A percentile compares a stretch with the other conserved stretches of the same genome.
These are phyloP conservation scores for Marasmarcha lunaedactyla DNA, from an alignment of 2,888 invertebrate species.

Conservation along the genomic window DNA sequence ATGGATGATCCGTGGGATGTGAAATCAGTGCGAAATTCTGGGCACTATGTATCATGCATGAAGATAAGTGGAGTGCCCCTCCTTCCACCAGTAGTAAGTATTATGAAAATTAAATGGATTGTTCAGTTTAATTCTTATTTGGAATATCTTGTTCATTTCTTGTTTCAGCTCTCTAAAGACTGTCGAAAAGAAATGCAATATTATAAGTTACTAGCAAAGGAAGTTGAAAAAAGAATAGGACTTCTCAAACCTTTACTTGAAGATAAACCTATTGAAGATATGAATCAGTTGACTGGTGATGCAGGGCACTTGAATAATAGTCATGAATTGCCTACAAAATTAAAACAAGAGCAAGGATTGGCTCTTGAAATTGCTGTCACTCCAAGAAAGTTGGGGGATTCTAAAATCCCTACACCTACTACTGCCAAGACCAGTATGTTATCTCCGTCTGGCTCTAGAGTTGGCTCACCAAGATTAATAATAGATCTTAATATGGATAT, in stretches of 20 bases:
- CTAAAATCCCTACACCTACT: too few relatives aligned
- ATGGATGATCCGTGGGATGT: constrained; percentile 66
- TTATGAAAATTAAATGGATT: constrained; percentile 6
- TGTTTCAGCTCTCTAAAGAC: constrained; percentile 72
- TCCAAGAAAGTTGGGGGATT: too few relatives aligned
- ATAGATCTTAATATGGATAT: too few relatives aligned
- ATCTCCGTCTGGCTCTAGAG: constrained; percentile 19
- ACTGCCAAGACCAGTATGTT: constrained; percentile 12
- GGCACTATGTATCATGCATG: constrained; percentile 75
- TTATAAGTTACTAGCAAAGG: constrained; percentile 75
- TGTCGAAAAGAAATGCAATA: constrained; percentile 74
- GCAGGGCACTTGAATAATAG: too few relatives aligned
- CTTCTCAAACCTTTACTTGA: constrained; percentile 33
- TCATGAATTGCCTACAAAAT: too few relatives aligned
- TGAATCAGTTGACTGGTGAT: constrained; percentile 31
- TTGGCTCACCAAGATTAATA: constrained; percentile 13
- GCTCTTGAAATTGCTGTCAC: too few relatives aligned
- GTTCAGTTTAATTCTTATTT: constrained; percentile 6
- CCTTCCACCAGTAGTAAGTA: constrained; percentile 80
- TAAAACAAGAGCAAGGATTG: too few relatives aligned
- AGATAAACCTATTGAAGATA: constrained; percentile 15
- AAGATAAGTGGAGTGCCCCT: constrained; percentile 80
- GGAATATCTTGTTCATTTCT: constrained; percentile 2
- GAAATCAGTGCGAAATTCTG: constrained; percentile 45
- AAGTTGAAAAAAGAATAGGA: constrained; percentile 71